Conservation (phyloP, 23 tunicate species). For the Clavelina lepadiformis region DNA sequence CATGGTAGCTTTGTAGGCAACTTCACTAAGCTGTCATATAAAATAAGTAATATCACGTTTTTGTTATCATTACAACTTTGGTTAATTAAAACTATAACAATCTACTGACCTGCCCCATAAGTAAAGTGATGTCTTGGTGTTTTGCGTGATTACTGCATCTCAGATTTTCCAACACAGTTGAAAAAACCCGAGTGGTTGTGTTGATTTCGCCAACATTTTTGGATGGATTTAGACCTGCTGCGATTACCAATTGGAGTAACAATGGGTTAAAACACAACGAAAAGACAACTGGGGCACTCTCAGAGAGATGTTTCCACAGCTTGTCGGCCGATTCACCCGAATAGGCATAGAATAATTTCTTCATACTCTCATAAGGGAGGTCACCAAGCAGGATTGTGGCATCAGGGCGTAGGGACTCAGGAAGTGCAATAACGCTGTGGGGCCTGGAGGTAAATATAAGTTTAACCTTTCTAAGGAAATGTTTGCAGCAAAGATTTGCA, state of each 20-base stretch:
- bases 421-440: constrained; percentile 1
- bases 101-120: too few species aligned
- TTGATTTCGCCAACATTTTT: too few species aligned
- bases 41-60: too few species aligned
- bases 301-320: constrained; percentile 8
- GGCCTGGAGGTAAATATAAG: constrained; percentile 25
- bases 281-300: constrained; percentile 6
- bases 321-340: not conserved
- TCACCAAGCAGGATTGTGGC: constrained; percentile 10
- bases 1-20: too few species aligned
- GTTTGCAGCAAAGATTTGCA: constrained; percentile 11
- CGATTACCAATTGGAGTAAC: constrained; percentile 15
- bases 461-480: constrained; percentile 7
- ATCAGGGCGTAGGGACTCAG: constrained; percentile 7
- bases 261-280: constrained; percentile 18
- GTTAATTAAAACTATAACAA: too few species aligned
- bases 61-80: too few species aligned
- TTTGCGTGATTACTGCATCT: too few species aligned
- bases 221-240: too few species aligned
- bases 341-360: constrained; percentile 4
- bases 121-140: too few species aligned
- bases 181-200: too few species aligned
- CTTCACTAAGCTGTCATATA: too few species aligned
- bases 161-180: too few species aligned
- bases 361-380: constrained; percentile 1